Evolutionary conservation across 35 echinoderm and acorn worm species (phyloP).

Genomic region (Diadema setosum): DNA sequence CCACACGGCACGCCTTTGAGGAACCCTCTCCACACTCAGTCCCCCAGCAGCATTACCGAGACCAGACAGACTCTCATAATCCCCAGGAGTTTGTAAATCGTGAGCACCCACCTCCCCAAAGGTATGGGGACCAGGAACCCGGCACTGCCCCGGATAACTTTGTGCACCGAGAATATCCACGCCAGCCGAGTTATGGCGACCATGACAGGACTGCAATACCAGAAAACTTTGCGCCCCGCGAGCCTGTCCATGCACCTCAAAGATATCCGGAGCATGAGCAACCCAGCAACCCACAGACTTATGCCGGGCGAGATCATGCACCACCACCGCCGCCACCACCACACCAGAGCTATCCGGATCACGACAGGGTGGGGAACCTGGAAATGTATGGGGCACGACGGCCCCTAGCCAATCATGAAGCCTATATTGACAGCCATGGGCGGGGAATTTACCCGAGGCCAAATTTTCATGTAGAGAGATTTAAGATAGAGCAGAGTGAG

Average conservation of each 20-base stretch:
- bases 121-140: background rate
- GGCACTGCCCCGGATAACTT: background rate
- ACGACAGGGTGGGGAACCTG: background rate
- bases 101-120: background rate
- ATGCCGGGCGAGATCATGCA: background rate
- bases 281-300: background rate
- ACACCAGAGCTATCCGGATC: background rate
- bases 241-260: background rate
- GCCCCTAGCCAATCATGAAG: background rate
- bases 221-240: background rate
- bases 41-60: background rate
- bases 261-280: background rate
- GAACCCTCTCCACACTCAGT: background rate
- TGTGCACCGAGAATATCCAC: background rate
- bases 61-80: background rate
- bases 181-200: background rate
- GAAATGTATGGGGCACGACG: background rate
- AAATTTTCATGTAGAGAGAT: background rate
- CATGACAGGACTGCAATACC: background rate
- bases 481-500: background rate
- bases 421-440: background rate
- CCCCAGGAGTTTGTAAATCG: background rate
- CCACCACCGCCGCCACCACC: background rate
- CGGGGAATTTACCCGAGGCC: background rate
- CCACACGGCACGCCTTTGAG: background rate